Base-by-base conservation (phyloP, 2,113 vertebrate genomes). In the Takifugu bimaculatus region DNA sequence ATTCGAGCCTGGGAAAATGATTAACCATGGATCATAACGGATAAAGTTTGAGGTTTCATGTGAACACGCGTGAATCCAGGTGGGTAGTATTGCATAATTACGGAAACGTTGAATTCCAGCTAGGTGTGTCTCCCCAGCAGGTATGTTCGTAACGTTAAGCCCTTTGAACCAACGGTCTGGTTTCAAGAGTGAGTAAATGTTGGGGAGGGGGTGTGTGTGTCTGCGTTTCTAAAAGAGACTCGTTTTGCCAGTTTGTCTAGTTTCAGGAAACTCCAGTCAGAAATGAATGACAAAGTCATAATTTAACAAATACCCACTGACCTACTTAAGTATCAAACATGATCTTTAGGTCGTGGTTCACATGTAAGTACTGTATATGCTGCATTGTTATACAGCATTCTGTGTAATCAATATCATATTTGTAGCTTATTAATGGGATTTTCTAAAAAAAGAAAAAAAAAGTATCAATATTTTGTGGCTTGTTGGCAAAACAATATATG, bases 121-220 rank as follows among this genome's bases (percentile, higher is more conserved):
- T n/a, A 88, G 85, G 87, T 73, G 87, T 84, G 83, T 81, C 82
- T 66, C 60, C 25, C 54, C 54, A 39, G 61, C 76, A 80, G 72
- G 79, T 81, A 63, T 74, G 68, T 55, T 51, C 26, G 60, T 57
- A 62, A 75, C 72, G 48, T 26, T 5, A 25, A 50, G n/a, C 44
- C 70, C 26, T 75, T 63, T 67, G 68, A 79, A 63, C 78, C 78
- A 78, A 73, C 73, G 42, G 70, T 76, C 74, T 79, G 68, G 66
- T 81, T 83, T 78, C 54, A 52, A 44, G 50, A 45, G 13, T 75
- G 68, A 76, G 58, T 74, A 69, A 77, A 15, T 35, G 5, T 53
- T 64, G 47, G 50, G 67, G 54, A 44, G 72, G 51, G 52, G 44
- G 49, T 20, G 64, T 60, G 72, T 20, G 49, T 10, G 49, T 47